Base-by-base conservation (phyloP, 2,113 vertebrate species). In the Tragulus kanchil region DNA sequence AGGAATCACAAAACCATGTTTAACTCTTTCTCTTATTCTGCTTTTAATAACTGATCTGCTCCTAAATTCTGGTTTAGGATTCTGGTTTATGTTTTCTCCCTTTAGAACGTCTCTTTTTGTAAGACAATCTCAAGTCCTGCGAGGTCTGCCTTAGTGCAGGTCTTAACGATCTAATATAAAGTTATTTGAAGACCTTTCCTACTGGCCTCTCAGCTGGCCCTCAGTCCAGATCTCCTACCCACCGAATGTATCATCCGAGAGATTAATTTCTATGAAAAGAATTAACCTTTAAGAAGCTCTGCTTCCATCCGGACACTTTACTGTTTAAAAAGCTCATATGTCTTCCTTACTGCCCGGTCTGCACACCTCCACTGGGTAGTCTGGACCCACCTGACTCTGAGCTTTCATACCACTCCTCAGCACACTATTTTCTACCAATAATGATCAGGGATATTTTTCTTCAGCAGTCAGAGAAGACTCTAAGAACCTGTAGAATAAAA, bases 321-420 rank as follows among this genome's bases (percentile, higher is more conserved):
- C 79, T 83, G 2, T 58, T 69, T 26, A 52, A 85, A 23, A 9
- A 85, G 6, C 16, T 45, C 19, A 23, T 0, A 2, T 3, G 4
- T 6, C 10, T 25, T 78, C 28, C 56, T 86, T 1, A 8, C 8
- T 8, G 3, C 50, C 36, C 45, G 58, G 69, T 71, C n/a, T n/a
- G n/a, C n/a, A 12, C 26, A 14, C 12, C 14, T 59, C 12, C 65
- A 15, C 15, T 14, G 5, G 0, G 0, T 1, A 4, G 16, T 82
- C 77, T 26, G 23, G 14, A 12, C 23, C 15, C 36, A n/a, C 8
- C 16, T 58, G 67, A 25, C 14, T 6, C 0, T 0, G 17, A 31
- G 3, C 9, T 69, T 2, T 65, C 10, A 1, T 45, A 16, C 14
- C 7, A 8, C 6, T 8, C 17, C 64, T 11, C 6, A n/a, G 4